Base-by-base conservation (phyloP, 2,113 vertebrate species). In the Rhegmatorhina hoffmannsi region DNA sequence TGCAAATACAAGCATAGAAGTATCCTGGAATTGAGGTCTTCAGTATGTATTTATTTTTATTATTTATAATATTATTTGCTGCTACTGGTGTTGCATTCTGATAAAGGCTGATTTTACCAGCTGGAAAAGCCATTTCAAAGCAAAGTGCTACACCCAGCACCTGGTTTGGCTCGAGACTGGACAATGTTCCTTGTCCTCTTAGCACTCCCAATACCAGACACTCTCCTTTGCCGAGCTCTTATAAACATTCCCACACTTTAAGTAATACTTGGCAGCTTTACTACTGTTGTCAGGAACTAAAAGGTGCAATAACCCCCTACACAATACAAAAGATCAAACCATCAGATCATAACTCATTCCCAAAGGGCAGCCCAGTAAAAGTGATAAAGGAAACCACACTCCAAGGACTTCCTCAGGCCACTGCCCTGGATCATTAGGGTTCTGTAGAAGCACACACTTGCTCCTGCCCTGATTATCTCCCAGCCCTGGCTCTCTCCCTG, bases 221-320 rank as follows among this genome's bases (percentile, higher is more conserved):
- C 76, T 90, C 83, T 88, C 52, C 90, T 88, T 29, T 84, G 85
- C 93, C 43, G 87, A 92, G 75, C 28, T 93, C 88, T 77, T 89
- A 92, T 78, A 97, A 96, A 96, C 94, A 95, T 97, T 93, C 96
- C 96, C 96, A 92, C 94, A 90, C 96, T 96, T 94, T 87, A 89
- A 95, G 88, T 81, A 96, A 89, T 13, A 11, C 88, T 93, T 96
- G 95, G 95, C 95, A 96, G 93, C 90, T 97, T 97, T 96, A 97
- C 93, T 93, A 36, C 86, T 53, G 90, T 92, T 96, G 92, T 93
- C 95, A 94, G 86, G 90, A 95, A 44, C 92, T 93, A 88, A 95
- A 82, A 97, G 95, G 92, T 93, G 94, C 91, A 97, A 92, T 96
- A 95, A 94, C 83, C 94, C 84, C 90, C 1, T 17, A 9, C 85